These are phyloP conservation scores for Drosophila pallidifrons DNA, from an alignment of 1,140 invertebrate species.

Conservation along the genomic window DNA sequence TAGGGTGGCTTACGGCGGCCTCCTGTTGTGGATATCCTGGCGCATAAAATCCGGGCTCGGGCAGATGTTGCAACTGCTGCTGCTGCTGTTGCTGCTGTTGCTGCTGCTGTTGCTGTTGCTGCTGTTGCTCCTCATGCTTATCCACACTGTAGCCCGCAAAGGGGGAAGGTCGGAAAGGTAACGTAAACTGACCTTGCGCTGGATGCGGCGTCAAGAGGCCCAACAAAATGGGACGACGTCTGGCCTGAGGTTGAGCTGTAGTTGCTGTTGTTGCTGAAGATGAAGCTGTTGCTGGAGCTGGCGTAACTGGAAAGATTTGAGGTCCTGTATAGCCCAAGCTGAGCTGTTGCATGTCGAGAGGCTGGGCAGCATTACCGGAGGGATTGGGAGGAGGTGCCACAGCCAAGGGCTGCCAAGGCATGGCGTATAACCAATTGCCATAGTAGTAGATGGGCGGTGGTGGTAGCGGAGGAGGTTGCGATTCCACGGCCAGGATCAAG, in stretches of 20 bases:
- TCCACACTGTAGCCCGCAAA: constrained; percentile 49
- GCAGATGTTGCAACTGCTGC: constrained; percentile 3
- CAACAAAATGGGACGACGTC: constrained; percentile 25
- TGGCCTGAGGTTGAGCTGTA: background rate
- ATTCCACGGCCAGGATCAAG: constrained; percentile 6
- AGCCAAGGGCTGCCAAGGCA: constrained; percentile 35
- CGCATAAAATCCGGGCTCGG: constrained; percentile 35
- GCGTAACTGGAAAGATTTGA: constrained; percentile 28
- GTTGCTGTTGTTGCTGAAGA: background rate
- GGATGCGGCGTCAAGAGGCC: constrained; percentile 8
- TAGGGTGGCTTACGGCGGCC: background rate
- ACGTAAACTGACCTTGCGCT: constrained; percentile 12
- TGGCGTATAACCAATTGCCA: constrained; percentile 30
- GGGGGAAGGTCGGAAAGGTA: constrained; percentile 47
- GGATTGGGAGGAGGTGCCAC: background rate
- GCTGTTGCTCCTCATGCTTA: background rate
- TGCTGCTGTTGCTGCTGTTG: background rate
- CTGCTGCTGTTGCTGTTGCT: background rate
- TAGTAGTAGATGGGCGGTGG: constrained; percentile 17
- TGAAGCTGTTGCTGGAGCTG: background rate
- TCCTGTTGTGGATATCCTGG: constrained; percentile 39
- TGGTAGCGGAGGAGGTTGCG: background rate
- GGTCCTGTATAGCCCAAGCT: constrained; percentile 41
- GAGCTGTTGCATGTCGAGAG: constrained; percentile 4
- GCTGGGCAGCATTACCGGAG: background rate